Evolutionary conservation across 2,797 vertebrate genomes (phyloP), one percentile per base, ranked within the genome.

Genomic region (Orientallactaga sibirica): DNA sequence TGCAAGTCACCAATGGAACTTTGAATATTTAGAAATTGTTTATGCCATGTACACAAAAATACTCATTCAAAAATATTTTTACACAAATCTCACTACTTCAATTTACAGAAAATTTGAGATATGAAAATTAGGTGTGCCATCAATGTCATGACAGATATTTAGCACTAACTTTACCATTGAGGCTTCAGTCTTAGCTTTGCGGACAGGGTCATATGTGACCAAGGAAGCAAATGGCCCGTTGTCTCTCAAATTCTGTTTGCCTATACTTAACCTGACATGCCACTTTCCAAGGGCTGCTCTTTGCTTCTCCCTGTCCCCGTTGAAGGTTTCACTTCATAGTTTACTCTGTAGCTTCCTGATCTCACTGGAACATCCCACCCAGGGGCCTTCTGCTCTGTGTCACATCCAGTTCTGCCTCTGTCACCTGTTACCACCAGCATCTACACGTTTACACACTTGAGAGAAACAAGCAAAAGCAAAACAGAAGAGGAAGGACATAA

Each of bases 1-100:
- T 77, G 33, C 80, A 95, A 88, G 81, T 61, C 74, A 64, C 87
- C 55, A 58, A 88, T 87, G 84, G 29, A 43, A 24, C 76, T 61
- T 68, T 9, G 9, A 84, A 29, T 27, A 64, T 84, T 95, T 52
- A 93, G 20, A 83, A 68, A 74, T n/a, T 70, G 22, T 88, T 87
- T 77, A 74, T 78, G 61, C 33, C n/a, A 37, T 25, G 92, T 0
- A 74, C 9, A 33, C 77, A 64, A 58, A n/a, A 92, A 88, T 20
- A 81, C 11, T 83, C 74, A 79, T 24, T 33, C 3, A 88, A 52
- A 93, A 55, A 27, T 85, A 64, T 77, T 80, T 94, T 61, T 14
- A 84, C 95, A 76, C 37, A 92, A 52, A 67, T 81, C 27, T 64
- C 68, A 79, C 15, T 81, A 14, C 16, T 77, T 70, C 76, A 27